A percentile compares a stretch with the other conserved stretches of the same genome.
phyloP scores from a whole-genome alignment of 2,888 invertebrate species.

The Augochlorella aurata region DNA sequence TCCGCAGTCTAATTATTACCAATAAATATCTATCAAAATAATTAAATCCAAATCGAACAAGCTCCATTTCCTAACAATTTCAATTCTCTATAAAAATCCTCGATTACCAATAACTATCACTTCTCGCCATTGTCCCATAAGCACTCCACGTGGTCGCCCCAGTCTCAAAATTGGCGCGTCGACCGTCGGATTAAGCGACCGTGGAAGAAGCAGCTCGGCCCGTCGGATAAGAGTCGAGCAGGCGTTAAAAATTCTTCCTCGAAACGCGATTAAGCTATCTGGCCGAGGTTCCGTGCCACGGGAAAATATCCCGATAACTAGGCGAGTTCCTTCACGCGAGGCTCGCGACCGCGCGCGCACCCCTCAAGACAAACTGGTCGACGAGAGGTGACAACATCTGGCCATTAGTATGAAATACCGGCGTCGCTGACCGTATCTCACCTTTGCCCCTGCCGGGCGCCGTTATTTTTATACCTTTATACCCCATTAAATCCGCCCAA shows the following conservation, averaged over 20 bases:
- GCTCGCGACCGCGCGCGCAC: conserved; percentile 13
- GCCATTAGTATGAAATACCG: conserved; percentile 75
- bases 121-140: too few species aligned
- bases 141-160: too few species aligned
- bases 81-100: too few species aligned
- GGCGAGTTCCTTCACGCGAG: conserved; percentile 13
- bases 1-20: too few species aligned
- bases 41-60: too few species aligned
- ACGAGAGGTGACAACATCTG: conserved; percentile 75
- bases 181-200: too few species aligned
- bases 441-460: conserved; percentile 54
- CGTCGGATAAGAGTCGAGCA: not conserved
- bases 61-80: too few species aligned
- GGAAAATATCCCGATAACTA: conserved; percentile 39
- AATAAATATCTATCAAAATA: too few species aligned
- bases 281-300: conserved; percentile 4
- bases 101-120: too few species aligned
- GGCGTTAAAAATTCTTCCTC: conserved; percentile 12
- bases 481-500: conserved; percentile 72
- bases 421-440: conserved; percentile 72
- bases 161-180: too few species aligned
- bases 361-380: conserved; percentile 70
- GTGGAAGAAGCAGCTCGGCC: too few species aligned
- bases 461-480: conserved; percentile 75
- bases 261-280: conserved; percentile 42